Evolutionary conservation across 1,140 invertebrate genomes (phyloP), one percentile per base, ranked within the genome.

Genomic region (Macrocentrus cingulum): DNA sequence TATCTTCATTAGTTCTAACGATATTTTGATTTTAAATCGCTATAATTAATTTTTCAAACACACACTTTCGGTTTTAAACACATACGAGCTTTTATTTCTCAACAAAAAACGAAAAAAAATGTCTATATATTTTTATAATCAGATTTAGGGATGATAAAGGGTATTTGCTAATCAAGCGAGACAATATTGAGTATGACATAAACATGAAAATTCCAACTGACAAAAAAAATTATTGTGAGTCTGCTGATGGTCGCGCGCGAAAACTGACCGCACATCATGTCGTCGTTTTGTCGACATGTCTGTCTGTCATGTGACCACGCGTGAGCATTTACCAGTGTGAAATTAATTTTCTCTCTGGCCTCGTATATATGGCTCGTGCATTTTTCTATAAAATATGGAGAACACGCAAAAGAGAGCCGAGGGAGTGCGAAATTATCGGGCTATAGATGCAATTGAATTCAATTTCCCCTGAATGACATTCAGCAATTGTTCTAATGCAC

Each of bases 151-250:
- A n/a, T n/a, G n/a, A n/a, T n/a, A n/a, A n/a, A n/a, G n/a, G n/a
- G n/a, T n/a, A n/a, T n/a, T n/a, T n/a, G n/a, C n/a, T n/a, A n/a
- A n/a, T n/a, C 66, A 68, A 67, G 50, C 51, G 60, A 60, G 57
- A 69, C 65, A 66, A 67, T 67, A 55, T 44, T 25, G 39, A 32
- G 15, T 13, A 53, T 41, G 37, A 41, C 15, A 19, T 29, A 29
- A 4, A 29, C 25, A 9, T 5, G 25, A 29, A 29, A 5, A 29
- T 9, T 25, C 2, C 22, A 18, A 45, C 18, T 32, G 25, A 55
- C 45, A 44, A 55, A 29, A 29, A 44, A 9, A 18, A 15, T 32
- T n/a, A 55, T 29, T 19, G 32, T 44, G 29, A 22, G 9, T 9
- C 4, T 29, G 25, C 4, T 5, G 25, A 29, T 29, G 9, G 25